Evolutionary conservation across 2,113 vertebrate genomes (phyloP), one percentile per base, ranked within the genome.

Genomic region (Thryonomys swinderianus): DNA sequence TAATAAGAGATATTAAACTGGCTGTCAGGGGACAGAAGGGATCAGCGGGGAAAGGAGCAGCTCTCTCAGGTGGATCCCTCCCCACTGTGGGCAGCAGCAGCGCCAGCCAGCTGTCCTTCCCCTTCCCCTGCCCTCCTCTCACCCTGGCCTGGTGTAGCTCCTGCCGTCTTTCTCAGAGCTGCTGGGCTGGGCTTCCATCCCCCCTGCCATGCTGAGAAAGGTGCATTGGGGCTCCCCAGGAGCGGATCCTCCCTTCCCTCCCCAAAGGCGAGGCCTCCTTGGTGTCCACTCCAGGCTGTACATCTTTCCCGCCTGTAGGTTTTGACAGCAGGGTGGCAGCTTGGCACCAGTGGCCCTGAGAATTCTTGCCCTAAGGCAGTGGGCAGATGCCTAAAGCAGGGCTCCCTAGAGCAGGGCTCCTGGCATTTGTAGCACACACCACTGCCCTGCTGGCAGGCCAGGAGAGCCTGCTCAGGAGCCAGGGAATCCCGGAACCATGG

Each of bases 1-100:
- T 97, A 98, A 98, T 98, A 98, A 98, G 97, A 45, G 96, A 90
- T 92, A 96, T 55, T 90, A 95, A 96, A 90, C 34, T 69, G 96
- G 96, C 96, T 98, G 96, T 97, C 94, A 45, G 92, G 87, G 92
- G 96, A 94, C 80, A 37, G 96, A 90, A 86, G 76, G 96, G 91
- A 32, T 34, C 81, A 96, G 95, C 94, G 27, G 66, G 5, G n/a
- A 83, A 32, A 3, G 66, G 55, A 30, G 23, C 37, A 0, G 0
- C 34, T 18, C 1, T 0, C 59, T 18, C 14, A 3, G 82, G 32
- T 13, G 51, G 32, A 7, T 34, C 18, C 30, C 61, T 17, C 37
- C 69, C 53, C 6, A 1, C 57, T 17, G 11, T 42, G 59, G 32
- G 45, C 37, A n/a, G 20, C 20, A 23, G 42, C 82, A 7, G 34